These are phyloP conservation scores for Pseudoips prasinana DNA, from an alignment of 2,888 invertebrate species.

Conservation along the genomic window DNA sequence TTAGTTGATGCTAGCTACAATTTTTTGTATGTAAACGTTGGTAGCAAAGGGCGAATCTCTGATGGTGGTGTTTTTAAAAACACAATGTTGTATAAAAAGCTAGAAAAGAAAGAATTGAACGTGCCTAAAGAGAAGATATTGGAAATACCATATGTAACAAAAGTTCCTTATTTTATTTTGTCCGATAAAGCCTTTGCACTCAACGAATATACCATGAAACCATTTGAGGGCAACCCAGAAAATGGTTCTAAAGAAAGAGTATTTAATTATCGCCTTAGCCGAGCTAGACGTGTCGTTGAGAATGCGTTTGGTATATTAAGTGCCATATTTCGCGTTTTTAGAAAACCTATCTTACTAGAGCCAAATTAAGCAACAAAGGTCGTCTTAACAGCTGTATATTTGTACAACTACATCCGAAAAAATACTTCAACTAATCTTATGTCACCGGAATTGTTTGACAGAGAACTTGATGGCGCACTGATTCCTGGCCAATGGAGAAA, in stretches of 20 bases:
- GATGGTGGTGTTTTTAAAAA: conserved; percentile 9
- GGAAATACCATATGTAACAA: conserved; percentile 9
- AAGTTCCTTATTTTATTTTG: conserved; percentile 1
- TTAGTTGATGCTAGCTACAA: conserved; percentile 14
- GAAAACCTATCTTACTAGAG: conserved; percentile 13
- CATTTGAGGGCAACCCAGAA: conserved; percentile 2
- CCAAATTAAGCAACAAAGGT: conserved; percentile 8
- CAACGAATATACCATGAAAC: conserved; percentile 7
- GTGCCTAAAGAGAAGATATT: no score
- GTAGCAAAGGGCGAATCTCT: conserved; percentile 10
- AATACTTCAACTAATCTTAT: no score
- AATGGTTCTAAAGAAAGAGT: conserved; percentile 3
- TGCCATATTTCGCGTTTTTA: conserved; percentile 12
- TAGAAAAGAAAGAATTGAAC: no score
- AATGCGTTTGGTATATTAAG: conserved; percentile 21
- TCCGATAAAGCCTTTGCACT: conserved; percentile 2
- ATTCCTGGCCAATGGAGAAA: no score
- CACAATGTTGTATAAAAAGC: no score
- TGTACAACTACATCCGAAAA: conserved; percentile 9
- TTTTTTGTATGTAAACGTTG: conserved; percentile 13
- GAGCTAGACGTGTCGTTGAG: conserved; percentile 16
- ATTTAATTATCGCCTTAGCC: conserved; percentile 10
- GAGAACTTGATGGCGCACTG: no score
- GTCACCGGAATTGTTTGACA: no score
- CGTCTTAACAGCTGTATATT: conserved; percentile 10